A percentile compares a stretch with the other conserved stretches of the same genome.
These are phyloP conservation scores for Regulus satrapa DNA, from an alignment of 2,113 vertebrate species.

Conservation along the genomic window DNA sequence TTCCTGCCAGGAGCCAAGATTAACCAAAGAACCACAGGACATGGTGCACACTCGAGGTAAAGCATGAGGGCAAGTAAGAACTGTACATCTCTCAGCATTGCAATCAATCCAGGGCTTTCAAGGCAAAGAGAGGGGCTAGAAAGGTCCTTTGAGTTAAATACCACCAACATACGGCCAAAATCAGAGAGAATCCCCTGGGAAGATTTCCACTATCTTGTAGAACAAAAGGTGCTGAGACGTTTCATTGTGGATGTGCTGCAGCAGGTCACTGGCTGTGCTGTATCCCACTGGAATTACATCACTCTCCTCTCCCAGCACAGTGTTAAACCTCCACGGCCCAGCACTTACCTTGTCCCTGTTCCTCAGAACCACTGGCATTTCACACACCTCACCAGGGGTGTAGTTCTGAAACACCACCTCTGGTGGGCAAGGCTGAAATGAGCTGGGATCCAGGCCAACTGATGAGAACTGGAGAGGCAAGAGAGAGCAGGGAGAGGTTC, in stretches of 20 bases:
- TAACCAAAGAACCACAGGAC: neutral
- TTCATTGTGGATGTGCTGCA: neutral
- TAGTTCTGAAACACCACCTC: slow-evolving; percentile 87
- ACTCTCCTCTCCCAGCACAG: neutral
- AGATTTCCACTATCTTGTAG: neutral
- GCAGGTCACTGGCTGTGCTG: neutral
- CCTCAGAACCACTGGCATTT: slow-evolving; percentile 76
- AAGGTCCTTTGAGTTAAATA: neutral
- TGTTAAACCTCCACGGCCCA: fast-evolving
- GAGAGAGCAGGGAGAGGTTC: neutral
- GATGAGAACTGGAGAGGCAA: slow-evolving; percentile 70
- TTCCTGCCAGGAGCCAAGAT: neutral
- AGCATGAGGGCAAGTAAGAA: neutral
- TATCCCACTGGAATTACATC: fast-evolving
- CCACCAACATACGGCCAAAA: neutral
- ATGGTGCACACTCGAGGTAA: fast-evolving
- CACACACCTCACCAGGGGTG: slow-evolving; percentile 72
- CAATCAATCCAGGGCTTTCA: neutral
- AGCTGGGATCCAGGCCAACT: slow-evolving; percentile 70
- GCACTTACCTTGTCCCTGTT: slow-evolving; percentile 81
- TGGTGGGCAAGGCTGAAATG: slow-evolving; percentile 85
- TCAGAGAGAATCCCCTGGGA: neutral
- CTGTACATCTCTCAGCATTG: too few relatives aligned
- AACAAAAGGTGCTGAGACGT: neutral
- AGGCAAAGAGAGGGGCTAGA: neutral